phyloP scores from a whole-genome alignment of 2,888 invertebrate species.

The Drosophila barbarae region DNA sequence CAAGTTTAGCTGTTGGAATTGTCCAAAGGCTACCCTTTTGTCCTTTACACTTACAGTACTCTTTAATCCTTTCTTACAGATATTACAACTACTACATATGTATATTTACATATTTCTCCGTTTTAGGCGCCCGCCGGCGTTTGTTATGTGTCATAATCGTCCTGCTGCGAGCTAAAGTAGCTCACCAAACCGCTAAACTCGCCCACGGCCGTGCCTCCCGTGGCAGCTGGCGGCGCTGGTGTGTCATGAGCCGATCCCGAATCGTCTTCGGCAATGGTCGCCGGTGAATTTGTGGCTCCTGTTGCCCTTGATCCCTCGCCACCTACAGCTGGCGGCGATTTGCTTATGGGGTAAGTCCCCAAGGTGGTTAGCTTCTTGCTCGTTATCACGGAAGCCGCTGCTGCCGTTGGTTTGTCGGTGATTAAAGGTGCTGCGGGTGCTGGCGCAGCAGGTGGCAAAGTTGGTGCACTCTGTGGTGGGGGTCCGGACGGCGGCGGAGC shows the following conservation, averaged over 20 bases:
- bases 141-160: conserved; percentile 90
- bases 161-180: conserved; percentile 95
- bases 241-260: conserved; percentile 68
- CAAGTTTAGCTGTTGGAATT: not conserved
- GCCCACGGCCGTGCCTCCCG: conserved; percentile 78
- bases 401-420: conserved; percentile 33
- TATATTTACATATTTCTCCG: conserved; percentile 26
- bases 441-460: conserved; percentile 13
- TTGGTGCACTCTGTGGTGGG: conserved; percentile 14
- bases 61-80: not conserved
- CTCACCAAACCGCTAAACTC: conserved; percentile 95
- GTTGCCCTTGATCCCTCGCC: conserved; percentile 44
- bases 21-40: conserved; percentile 2
- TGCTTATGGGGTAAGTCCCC: conserved; percentile 75
- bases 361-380: conserved; percentile 77
- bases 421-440: conserved; percentile 25
- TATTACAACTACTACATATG: conserved; percentile 37
- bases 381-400: conserved; percentile 55
- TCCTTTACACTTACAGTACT: not conserved
- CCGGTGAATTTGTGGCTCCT: conserved; percentile 71
- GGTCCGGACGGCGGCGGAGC: conserved; percentile 47
- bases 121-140: conserved; percentile 59
- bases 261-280: conserved; percentile 65
- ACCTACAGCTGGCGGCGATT: conserved; percentile 68
- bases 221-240: conserved; percentile 37